phyloP scores from a whole-genome alignment of 2,888 invertebrate species.

The Xanthostigma xanthostigma region DNA sequence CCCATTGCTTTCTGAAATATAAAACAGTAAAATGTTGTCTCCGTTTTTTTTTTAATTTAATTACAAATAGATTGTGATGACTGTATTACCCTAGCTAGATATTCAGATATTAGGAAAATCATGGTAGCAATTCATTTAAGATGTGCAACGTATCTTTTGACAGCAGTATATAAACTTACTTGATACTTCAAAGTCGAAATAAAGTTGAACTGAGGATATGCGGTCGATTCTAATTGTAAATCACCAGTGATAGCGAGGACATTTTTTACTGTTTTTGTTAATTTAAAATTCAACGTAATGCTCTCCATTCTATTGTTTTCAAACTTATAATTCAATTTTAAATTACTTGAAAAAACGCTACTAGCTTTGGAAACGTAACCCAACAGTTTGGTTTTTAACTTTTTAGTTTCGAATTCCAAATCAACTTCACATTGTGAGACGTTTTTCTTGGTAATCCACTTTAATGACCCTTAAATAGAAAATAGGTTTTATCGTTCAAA shows the following conservation, averaged over 20 bases:
- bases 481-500: conserved; percentile 1
- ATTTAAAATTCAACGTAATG: conserved; percentile 31
- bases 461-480: conserved; percentile 35
- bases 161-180: conserved; percentile 28
- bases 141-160: background rate
- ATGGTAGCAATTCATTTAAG: background rate
- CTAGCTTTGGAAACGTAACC: conserved; percentile 45
- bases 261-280: conserved; percentile 27
- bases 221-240: conserved; percentile 53
- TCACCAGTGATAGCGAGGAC: conserved; percentile 44
- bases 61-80: too few relatives aligned
- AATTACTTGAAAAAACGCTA: conserved; percentile 34
- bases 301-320: conserved; percentile 38
- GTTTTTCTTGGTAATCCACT: conserved; percentile 47
- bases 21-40: too few relatives aligned
- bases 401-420: conserved; percentile 63
- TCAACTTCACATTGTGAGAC: conserved; percentile 64
- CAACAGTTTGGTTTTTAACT: conserved; percentile 52
- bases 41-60: too few relatives aligned
- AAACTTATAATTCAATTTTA: conserved; percentile 52
- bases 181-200: conserved; percentile 46
- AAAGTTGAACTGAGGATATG: conserved; percentile 61
- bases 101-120: background rate
- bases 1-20: conserved; percentile 44
- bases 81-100: too few relatives aligned